Evolutionary conservation across 1,140 invertebrate species (phyloP).

Genomic region (Drosophila guanche): DNA sequence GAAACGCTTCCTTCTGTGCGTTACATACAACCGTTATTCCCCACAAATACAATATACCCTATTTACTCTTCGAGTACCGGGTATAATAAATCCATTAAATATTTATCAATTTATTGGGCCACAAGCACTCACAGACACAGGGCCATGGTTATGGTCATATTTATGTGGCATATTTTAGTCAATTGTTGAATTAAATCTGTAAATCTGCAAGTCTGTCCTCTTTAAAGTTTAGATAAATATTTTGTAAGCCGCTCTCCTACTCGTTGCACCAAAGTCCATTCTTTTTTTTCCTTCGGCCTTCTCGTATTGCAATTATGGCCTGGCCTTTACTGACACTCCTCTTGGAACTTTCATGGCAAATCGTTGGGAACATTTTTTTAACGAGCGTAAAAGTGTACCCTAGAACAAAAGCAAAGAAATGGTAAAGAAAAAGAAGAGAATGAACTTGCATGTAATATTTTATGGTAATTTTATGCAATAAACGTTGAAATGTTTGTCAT

Average conservation of each 20-base stretch:
- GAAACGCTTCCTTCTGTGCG: no score
- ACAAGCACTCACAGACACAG: slow-evolving; percentile 6
- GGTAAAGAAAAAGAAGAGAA: slow-evolving; percentile 20
- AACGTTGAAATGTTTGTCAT: slow-evolving; percentile 81
- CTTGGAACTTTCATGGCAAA: slow-evolving; percentile 16
- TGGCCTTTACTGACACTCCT: slow-evolving; percentile 5
- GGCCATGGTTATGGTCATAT: not conserved
- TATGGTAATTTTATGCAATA: slow-evolving; percentile 82
- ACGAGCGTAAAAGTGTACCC: slow-evolving; percentile 39
- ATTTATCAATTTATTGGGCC: slow-evolving; percentile 17
- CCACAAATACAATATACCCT: no score
- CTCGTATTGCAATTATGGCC: slow-evolving; percentile 27
- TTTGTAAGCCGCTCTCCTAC: no score
- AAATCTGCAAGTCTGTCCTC: no score
- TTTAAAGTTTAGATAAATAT: no score
- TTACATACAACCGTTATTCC: no score
- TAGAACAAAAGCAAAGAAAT: not conserved
- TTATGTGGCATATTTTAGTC: not conserved
- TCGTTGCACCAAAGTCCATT: no score
- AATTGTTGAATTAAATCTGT: slow-evolving; percentile 1
- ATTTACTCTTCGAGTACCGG: no score
- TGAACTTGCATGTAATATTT: slow-evolving; percentile 70
- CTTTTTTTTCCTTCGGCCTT: no score
- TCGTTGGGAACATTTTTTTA: slow-evolving; percentile 42
- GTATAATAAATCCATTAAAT: slow-evolving; percentile 27